Evolutionary conservation across 2,888 invertebrate species (phyloP), one percentile per base, ranked within the genome.

Genomic region (Automeris io): DNA sequence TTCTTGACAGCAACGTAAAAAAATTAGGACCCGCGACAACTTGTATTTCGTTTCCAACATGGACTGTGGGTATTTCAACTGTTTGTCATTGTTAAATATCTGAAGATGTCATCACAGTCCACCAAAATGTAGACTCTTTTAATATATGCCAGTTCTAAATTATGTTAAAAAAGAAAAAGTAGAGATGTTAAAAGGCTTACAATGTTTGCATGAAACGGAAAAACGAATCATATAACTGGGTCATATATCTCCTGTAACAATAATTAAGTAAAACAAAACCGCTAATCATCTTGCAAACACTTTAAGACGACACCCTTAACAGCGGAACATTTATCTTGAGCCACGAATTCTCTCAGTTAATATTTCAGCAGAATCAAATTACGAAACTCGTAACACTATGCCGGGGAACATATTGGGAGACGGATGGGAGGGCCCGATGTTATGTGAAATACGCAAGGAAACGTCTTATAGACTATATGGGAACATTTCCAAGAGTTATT

Each of bases 361-460:
- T 80, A 79, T 76, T 78, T 76, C 77, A 77, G 61, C 55, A 49
- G 74, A 76, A 78, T 79, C 79, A 81, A 81, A 81, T 81, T 78
- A 78, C 79, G 70, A 57, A 71, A 64, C 69, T 67, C 70, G 65
- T 70, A 71, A 72, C 61, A 56, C 54, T 54, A 56, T 56, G 51
- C 54, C 49, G 49, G 57, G 54, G 57, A 67, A 71, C 71, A 75
- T 76, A 71, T 77, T 74, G 70, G 54, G 57, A 70, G 75, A 71
- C 61, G 63, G 61, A 75, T 71, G 63, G 64, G 45, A 61, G 58
- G 64, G 62, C 51, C 54, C 55, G 54, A 55, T 44, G 40, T 59
- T 60, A 67, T 70, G 67, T 59, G 58, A 59, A 70, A 70, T 72
- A 70, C 67, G 65, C 57, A 59, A 57, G 58, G 55, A 68, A 69